These are phyloP conservation scores for Bubalus kerabau DNA, from an alignment of 2,113 vertebrate species.

Conservation along the genomic window DNA sequence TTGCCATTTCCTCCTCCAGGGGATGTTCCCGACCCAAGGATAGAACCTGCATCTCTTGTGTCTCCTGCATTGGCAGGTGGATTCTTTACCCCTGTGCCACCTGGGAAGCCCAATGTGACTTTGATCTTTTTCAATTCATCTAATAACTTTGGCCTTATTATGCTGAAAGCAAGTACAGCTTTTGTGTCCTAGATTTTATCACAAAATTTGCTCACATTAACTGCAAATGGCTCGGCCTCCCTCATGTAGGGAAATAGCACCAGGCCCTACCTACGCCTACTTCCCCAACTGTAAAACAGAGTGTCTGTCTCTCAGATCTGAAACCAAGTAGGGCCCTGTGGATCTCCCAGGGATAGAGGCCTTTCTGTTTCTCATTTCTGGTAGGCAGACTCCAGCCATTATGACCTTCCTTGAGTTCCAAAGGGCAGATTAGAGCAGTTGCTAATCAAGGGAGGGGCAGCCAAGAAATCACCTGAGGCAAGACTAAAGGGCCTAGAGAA, in stretches of 20 bases:
- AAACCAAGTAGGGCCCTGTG: background rate
- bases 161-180: background rate
- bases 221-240: background rate
- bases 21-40: background rate
- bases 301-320: slow-evolving; percentile 5
- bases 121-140: background rate
- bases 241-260: background rate
- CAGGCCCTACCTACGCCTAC: background rate
- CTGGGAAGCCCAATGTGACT: background rate
- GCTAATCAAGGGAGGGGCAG: background rate
- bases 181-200: slow-evolving; percentile 19
- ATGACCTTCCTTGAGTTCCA: background rate
- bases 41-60: background rate
- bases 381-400: background rate
- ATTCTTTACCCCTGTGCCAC: background rate
- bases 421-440: background rate
- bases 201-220: background rate
- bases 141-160: background rate
- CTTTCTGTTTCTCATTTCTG: background rate
- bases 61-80: background rate
- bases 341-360: background rate
- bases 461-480: background rate
- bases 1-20: background rate
- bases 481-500: background rate
- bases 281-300: background rate